Base-by-base conservation (phyloP, 2,797 vertebrate species). In the Falco biarmicus region DNA sequence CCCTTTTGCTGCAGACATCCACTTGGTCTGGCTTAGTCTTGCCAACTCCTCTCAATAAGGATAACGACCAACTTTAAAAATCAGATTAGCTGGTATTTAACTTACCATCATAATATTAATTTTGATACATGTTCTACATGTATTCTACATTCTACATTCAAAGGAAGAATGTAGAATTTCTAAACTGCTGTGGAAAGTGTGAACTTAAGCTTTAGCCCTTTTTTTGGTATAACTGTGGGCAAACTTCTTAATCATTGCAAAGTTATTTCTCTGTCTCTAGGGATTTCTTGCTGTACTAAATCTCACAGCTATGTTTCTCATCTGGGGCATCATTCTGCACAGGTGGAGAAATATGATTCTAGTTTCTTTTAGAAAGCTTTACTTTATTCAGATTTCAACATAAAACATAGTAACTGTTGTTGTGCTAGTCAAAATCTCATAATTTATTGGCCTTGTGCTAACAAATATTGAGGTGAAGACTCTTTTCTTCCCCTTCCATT, bases 371-470 rank as follows among this genome's bases (percentile, higher is more conserved):
- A 45, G 84, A 95, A 92, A 95, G 75, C 81, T 92, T 95, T 94
- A 69, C 78, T 95, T 94, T 92, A 90, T 93, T 89, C 76, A 86
- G 68, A 89, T 87, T 92, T 88, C 83, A 84, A 77, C 76, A 96
- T 96, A 95, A 97, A 95, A 82, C 94, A 95, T 87, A 63, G 47
- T 93, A 95, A 94, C 64, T 93, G 84, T 91, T 95, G 70, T 76
- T 92, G 66, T 87, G 41, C 70, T 96, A 88, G 92, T 94, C 92
- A 88, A 56, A 92, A 93, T 66, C 70, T 70, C 18, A 5, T 76
- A 82, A 97, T 94, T 90, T 97, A 90, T 93, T 76, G 51, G 19
- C 26, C 29, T 41, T 28, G n/a, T 64, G 59, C 37, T 96, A 92
- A 91, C 69, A 82, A 86, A 91, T 86, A 91, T 31, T 3, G 8